These are phyloP conservation scores for Drosophila acutilabella DNA, from an alignment of 2,888 invertebrate genomes.

Conservation along the genomic window DNA sequence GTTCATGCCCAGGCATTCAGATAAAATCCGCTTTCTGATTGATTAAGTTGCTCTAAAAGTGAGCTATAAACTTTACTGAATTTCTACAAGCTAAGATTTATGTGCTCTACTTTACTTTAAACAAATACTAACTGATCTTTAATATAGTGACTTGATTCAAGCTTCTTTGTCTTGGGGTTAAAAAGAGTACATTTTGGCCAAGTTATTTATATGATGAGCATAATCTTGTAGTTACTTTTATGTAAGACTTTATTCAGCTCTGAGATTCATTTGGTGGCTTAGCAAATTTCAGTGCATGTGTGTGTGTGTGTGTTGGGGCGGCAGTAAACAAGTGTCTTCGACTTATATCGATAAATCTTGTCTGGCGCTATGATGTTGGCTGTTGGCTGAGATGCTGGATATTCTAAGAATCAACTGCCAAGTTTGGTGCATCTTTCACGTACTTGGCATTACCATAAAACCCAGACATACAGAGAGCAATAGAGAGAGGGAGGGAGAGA, in stretches of 20 bases:
- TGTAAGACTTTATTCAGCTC: constrained; percentile 18
- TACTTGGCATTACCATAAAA: constrained; percentile 75
- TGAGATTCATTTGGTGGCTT: constrained; percentile 43
- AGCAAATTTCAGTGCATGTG: constrained; percentile 18
- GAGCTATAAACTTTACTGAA: neutral
- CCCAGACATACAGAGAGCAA: constrained; percentile 26
- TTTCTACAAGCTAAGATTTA: neutral
- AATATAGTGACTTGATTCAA: neutral
- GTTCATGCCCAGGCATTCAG: too few relatives aligned
- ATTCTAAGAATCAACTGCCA: constrained; percentile 62
- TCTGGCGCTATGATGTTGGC: constrained; percentile 49
- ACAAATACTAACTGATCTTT: neutral
- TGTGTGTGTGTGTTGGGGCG: constrained; percentile 10
- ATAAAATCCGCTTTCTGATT: too few relatives aligned
- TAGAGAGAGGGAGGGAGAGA: neutral
- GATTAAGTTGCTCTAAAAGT: neutral
- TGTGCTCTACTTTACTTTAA: neutral
- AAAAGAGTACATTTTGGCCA: neutral
- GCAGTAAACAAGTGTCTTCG: constrained; percentile 58
- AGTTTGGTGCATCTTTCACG: constrained; percentile 66
- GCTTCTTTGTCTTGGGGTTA: neutral
- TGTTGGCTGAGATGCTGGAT: constrained; percentile 30
- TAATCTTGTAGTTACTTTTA: constrained; percentile 44
- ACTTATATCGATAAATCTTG: constrained; percentile 70
- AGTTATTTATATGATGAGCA: constrained; percentile 44